These are phyloP conservation scores for Origma solitaria DNA, from an alignment of 2,113 vertebrate species.

Conservation along the genomic window DNA sequence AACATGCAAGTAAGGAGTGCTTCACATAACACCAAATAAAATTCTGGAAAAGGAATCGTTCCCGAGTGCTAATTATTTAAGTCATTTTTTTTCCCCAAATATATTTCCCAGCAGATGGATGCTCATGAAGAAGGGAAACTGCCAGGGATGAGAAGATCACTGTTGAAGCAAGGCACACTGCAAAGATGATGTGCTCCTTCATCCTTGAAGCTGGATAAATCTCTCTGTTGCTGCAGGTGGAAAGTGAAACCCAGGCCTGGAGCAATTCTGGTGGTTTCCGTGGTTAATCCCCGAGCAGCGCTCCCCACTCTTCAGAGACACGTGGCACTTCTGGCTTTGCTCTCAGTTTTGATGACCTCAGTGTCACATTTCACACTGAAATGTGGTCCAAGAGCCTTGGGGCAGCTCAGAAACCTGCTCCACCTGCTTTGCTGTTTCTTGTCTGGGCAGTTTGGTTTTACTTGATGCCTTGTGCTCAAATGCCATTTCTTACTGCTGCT, in stretches of 20 bases:
- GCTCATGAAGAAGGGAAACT: neutral
- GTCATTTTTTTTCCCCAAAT: neutral
- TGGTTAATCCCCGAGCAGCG: conserved; percentile 52
- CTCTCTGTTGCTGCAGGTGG: conserved; percentile 38
- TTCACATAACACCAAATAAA: neutral
- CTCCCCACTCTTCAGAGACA: neutral
- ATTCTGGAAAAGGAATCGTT: neutral
- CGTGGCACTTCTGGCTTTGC: neutral
- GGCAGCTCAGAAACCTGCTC: neutral
- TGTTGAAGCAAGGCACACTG: neutral
- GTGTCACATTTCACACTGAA: neutral
- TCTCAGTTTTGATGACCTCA: neutral
- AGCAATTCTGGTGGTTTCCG: conserved; percentile 62
- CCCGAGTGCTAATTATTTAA: neutral
- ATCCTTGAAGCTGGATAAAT: neutral
- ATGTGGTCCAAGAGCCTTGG: neutral
- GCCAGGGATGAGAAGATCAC: conserved; percentile 4
- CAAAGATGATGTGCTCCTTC: neutral
- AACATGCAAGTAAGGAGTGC: neutral
- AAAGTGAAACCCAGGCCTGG: conserved; percentile 43
- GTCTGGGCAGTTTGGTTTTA: neutral
- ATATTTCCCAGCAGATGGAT: neutral
- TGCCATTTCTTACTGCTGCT: neutral
- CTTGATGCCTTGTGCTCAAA: neutral
- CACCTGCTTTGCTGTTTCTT: neutral